A percentile compares a stretch with the other conserved stretches of the same genome.
Conservation (phyloP, 2,888 invertebrate species). For the Stratiomys singularior region DNA sequence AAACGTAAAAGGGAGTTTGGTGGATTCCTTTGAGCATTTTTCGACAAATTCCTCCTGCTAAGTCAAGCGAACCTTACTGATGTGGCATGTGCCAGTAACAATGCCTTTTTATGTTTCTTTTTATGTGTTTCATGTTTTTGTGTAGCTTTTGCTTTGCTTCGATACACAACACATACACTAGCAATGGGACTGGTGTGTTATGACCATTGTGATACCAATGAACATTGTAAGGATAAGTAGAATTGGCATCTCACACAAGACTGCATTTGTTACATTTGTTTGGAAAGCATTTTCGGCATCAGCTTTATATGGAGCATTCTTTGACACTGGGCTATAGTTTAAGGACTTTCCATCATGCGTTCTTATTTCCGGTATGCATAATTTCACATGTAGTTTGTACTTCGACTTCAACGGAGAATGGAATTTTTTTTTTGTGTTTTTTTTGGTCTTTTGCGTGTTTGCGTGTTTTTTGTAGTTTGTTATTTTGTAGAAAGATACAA, state of each 20-base stretch:
- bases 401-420: neutral
- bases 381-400: neutral
- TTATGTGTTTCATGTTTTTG: slow-evolving; percentile 7
- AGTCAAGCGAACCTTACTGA: slow-evolving; percentile 27
- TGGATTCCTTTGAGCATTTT: slow-evolving; percentile 35
- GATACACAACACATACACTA: neutral
- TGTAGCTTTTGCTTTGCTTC: slow-evolving; percentile 17
- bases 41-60: slow-evolving; percentile 19
- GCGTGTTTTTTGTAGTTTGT: too few species aligned
- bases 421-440: neutral
- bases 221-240: neutral
- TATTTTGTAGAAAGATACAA: too few species aligned
- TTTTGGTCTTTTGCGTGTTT: neutral
- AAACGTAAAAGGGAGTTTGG: neutral
- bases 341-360: neutral
- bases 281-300: neutral
- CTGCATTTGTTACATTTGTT: neutral
- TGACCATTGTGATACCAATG: neutral
- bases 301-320: too few species aligned
- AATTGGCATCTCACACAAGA: neutral
- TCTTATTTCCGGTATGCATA: slow-evolving; percentile 20
- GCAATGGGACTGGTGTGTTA: neutral
- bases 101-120: slow-evolving; percentile 34
- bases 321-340: too few species aligned
- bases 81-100: slow-evolving; percentile 38